Percentiles rank a stretch among this genome's conserved stretches.
These are phyloP conservation scores for Charanyca ferruginea DNA, from an alignment of 2,888 invertebrate genomes.

Conservation along the genomic window DNA sequence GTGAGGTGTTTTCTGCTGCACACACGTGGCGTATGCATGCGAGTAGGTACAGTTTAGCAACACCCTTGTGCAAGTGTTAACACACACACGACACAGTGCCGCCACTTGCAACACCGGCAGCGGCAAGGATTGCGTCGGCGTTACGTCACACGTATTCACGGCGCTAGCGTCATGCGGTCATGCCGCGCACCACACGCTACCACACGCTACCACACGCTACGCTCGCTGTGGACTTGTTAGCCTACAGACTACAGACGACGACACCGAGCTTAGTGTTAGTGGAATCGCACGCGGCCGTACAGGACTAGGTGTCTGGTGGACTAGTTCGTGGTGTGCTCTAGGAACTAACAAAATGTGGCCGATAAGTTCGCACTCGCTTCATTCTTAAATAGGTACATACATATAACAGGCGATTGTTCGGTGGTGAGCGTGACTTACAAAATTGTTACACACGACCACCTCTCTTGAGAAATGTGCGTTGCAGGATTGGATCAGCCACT, in stretches of 20 bases:
- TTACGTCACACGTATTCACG: neutral
- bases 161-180: neutral
- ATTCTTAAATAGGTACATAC: too few species aligned
- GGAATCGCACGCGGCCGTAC: too few species aligned
- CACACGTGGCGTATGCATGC: neutral
- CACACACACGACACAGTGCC: neutral
- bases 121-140: slow-evolving; percentile 4
- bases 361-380: neutral
- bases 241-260: too few species aligned
- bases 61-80: neutral
- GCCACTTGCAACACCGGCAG: slow-evolving; percentile 1
- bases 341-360: neutral
- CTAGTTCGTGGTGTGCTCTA: too few species aligned
- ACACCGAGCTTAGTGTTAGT: too few species aligned
- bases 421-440: slow-evolving; percentile 57
- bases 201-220: too few species aligned
- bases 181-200: neutral
- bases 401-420: slow-evolving; percentile 17
- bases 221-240: too few species aligned
- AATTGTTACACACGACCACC: slow-evolving; percentile 26
- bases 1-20: neutral
- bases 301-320: too few species aligned
- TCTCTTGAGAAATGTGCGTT: slow-evolving; percentile 24
- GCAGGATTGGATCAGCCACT: slow-evolving; percentile 46
- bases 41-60: slow-evolving; percentile 7